Evolutionary conservation across 2,113 vertebrate genomes (phyloP), one percentile per base, ranked within the genome.

Genomic region (Illadopsis cleaveri): DNA sequence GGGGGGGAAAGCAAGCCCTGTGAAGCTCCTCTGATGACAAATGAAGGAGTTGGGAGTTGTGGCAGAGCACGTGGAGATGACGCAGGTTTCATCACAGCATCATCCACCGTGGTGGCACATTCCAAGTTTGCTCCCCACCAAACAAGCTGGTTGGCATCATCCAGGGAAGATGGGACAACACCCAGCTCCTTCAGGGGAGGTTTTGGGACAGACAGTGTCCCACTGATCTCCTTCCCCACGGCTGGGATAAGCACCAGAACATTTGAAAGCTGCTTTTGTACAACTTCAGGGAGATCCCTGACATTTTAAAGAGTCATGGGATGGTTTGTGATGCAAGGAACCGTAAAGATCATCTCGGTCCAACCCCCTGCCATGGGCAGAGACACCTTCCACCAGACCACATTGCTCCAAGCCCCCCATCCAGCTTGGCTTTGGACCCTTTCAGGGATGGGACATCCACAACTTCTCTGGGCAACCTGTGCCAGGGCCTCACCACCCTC

Each of bases 1-100:
- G 30, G 24, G 17, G 14, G 8, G 6, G 8, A 31, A 61, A 50
- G 3, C 3, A 10, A 16, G 10, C 23, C 28, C 72, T 21, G 16
- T 11, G 40, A 35, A 76, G 51, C 37, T 73, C 13, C 60, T 62
- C 15, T 23, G 58, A 15, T 7, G 44, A 8, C 20, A 69, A 27
- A 61, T 30, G 9, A 28, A 37, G 22, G 84, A 50, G 38, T 0
- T 2, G 1, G 27, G 31, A 13, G 62, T 85, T 22, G 10, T 3
- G 31, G 37, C 24, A n/a, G 45, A 70, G 73, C 56, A 71, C 7
- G 0, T 0, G 1, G 65, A 45, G 65, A 19, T 1, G 0, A 24
- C 0, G 0, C 0, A 2, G 24, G 28, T 53, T 51, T 16, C 10
- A 4, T 27, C 57, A 35, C 5, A 2, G 62, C 37, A 22, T 24